Conservation (phyloP, 1,140 invertebrate genomes). For the Bombus polaris region DNA sequence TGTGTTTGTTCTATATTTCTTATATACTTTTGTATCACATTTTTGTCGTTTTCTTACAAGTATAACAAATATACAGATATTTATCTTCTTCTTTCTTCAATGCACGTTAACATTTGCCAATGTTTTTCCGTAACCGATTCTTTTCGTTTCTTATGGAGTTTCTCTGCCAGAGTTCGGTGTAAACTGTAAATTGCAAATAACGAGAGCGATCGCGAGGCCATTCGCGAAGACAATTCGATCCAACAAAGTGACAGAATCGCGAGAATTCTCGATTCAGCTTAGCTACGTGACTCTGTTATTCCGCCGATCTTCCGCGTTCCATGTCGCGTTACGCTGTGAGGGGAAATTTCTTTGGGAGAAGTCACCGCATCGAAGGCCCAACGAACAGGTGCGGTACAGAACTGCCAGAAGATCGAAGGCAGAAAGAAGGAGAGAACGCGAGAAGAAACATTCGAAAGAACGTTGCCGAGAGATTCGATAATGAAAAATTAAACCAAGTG, state of each 20-base stretch:
- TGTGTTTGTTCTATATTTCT: too few relatives aligned
- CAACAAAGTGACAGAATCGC: background rate
- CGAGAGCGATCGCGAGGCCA: conserved; percentile 8
- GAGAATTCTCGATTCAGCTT: conserved; percentile 21
- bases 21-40: too few relatives aligned
- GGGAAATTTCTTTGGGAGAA: conserved; percentile 11
- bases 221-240: background rate
- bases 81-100: too few relatives aligned
- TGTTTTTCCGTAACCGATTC: too few relatives aligned
- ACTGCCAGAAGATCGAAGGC: background rate
- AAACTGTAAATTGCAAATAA: conserved; percentile 10
- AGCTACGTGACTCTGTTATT: conserved; percentile 28
- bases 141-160: too few relatives aligned
- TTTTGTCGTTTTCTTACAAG: too few relatives aligned
- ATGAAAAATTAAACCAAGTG: conserved; percentile 3
- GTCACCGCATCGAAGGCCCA: background rate
- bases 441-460: background rate
- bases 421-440: background rate
- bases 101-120: too few relatives aligned
- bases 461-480: background rate
- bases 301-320: conserved; percentile 33
- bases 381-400: background rate
- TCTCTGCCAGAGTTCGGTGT: too few relatives aligned
- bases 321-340: conserved; percentile 35
- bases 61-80: too few relatives aligned